Evolutionary conservation across 2,888 invertebrate species (phyloP), one percentile per base, ranked within the genome.

Genomic region (Phengaris alcon): DNA sequence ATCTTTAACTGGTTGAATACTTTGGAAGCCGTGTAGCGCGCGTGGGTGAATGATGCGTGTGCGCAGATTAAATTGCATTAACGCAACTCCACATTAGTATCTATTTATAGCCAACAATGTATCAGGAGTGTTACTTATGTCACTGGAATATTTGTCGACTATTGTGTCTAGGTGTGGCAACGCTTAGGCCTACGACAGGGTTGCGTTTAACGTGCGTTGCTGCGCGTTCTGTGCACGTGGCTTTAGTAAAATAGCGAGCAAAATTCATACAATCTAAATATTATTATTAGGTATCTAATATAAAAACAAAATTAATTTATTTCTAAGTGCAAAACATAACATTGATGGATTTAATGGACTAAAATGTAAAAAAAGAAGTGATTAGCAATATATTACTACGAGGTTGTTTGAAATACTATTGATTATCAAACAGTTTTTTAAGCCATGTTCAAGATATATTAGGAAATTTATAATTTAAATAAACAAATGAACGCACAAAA

Each of bases 61-160:
- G 85, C 88, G 87, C 89, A 89, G 92, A 91, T 92, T 91, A 91
- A 90, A 91, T 90, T 91, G 91, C 91, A 91, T 91, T 91, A 91
- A 81, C 80, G 79, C 82, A 81, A 82, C 80, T 80, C 79, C 80
- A 82, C 81, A 82, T 83, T 82, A 82, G 77, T 80, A 82, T 82
- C 82, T 82, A 78, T 77, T 77, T 77, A 78, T 79, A 78, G 77
- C 54, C 54, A 79, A 80, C 75, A 79, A 78, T 78, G 72, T 77
- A 77, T 77, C 76, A 77, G 72, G 51, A 70, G 69, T 69, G 69
- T 48, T 46, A 69, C 69, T 69, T 69, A 69, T 69, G 69, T 48
- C 48, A 69, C 69, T 69, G 69, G 48, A 15, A 46, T 69, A 48
- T 46, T 69, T 48, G 48, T 69, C 15, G 69, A 64, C 64, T 64